phyloP scores from a whole-genome alignment of 2,797 vertebrate species.

The Neopelma chrysocephalum region DNA sequence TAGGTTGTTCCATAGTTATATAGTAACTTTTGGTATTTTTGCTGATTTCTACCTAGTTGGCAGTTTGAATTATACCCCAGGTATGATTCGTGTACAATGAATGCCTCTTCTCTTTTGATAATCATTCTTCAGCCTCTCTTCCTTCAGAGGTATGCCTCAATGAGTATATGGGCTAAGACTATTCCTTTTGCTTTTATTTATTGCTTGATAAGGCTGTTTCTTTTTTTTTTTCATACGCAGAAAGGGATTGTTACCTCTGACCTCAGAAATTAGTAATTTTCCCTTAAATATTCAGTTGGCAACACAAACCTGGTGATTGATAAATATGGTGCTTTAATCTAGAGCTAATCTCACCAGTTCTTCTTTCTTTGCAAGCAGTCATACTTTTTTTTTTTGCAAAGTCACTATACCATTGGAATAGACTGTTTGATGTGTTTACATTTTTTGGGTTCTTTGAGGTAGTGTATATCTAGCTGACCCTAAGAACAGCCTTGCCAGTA shows the following conservation, averaged over 20 bases:
- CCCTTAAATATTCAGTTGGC: background rate
- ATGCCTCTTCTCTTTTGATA: background rate
- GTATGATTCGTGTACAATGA: background rate
- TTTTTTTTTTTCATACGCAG: background rate
- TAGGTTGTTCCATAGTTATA: conserved; percentile 30
- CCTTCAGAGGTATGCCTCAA: background rate
- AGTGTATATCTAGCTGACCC: background rate
- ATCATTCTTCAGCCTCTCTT: background rate
- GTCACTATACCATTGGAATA: background rate
- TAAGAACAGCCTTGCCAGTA: background rate
- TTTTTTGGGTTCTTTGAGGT: background rate
- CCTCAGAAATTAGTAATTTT: background rate
- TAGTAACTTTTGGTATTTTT: conserved; percentile 30
- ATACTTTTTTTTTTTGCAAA: background rate
- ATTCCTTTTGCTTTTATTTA: background rate
- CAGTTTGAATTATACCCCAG: background rate
- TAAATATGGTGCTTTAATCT: background rate
- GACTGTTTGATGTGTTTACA: background rate
- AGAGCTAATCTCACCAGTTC: background rate
- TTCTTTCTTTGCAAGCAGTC: background rate
- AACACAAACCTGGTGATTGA: background rate
- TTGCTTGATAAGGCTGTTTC: background rate
- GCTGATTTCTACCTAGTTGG: background rate
- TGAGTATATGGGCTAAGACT: background rate
- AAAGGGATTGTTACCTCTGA: background rate